Conservation (phyloP, 2,888 invertebrate species). For the Hypena proboscidalis region DNA sequence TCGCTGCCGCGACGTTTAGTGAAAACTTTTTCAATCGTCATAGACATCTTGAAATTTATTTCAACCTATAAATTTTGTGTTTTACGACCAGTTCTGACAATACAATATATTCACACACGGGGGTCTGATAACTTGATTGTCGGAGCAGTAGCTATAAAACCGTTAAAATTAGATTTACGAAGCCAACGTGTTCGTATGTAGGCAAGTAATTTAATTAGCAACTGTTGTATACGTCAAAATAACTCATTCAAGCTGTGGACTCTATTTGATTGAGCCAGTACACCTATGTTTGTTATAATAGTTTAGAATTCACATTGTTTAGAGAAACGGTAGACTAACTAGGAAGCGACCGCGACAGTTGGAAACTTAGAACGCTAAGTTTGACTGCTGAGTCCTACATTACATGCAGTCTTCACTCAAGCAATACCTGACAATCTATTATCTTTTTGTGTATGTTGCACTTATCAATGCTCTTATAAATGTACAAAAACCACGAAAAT, state of each 20-base stretch:
- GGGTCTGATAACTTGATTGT: slow-evolving; percentile 15
- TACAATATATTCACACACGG: slow-evolving; percentile 12
- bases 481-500: no score
- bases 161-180: slow-evolving; percentile 50
- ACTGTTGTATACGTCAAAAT: slow-evolving; percentile 42
- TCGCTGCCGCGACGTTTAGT: not conserved
- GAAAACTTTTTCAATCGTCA: slow-evolving; percentile 2
- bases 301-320: slow-evolving; percentile 49
- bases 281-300: slow-evolving; percentile 37
- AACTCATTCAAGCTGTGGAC: slow-evolving; percentile 39
- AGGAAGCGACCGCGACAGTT: slow-evolving; percentile 17
- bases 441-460: no score
- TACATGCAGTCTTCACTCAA: no score
- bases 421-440: no score
- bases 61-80: slow-evolving; percentile 15
- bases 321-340: slow-evolving; percentile 21
- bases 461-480: no score
- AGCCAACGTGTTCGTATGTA: slow-evolving; percentile 26
- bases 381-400: slow-evolving; percentile 6
- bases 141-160: slow-evolving; percentile 46
- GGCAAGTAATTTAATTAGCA: slow-evolving; percentile 54
- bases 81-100: slow-evolving; percentile 7
- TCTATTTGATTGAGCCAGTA: slow-evolving; percentile 39
- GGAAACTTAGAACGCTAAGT: slow-evolving; percentile 15
- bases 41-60: slow-evolving; percentile 26